Evolutionary conservation across 2,888 invertebrate species (phyloP).

Genomic region (Calliphora vomitoria): DNA sequence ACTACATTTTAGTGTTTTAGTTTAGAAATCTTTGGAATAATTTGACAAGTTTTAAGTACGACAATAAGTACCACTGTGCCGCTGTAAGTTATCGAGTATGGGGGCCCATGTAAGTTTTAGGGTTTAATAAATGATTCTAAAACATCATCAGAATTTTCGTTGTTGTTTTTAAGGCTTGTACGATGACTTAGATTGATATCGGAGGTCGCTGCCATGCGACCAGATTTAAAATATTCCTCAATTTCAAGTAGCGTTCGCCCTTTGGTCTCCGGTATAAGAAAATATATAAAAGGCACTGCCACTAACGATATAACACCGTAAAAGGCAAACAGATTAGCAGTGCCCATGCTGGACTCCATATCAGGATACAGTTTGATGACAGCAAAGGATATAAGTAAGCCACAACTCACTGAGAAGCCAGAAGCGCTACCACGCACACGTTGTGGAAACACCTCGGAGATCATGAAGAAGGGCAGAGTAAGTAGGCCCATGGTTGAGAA

Average conservation of each 20-base stretch:
- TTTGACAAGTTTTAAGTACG: conserved; percentile 57
- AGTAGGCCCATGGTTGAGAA: conserved; percentile 86
- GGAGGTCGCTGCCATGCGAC: conserved; percentile 50
- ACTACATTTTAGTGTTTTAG: conserved; percentile 51
- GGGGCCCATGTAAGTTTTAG: not conserved
- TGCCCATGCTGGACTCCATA: conserved; percentile 87
- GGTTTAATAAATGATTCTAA: conserved; percentile 67
- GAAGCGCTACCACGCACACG: conserved; percentile 88
- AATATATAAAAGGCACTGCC: conserved; percentile 87
- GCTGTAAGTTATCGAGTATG: not conserved
- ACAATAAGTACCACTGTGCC: conserved; percentile 4
- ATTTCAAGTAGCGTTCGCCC: conserved; percentile 89
- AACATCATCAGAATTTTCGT: conserved; percentile 61
- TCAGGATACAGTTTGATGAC: conserved; percentile 89
- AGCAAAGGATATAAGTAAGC: conserved; percentile 87
- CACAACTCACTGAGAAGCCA: conserved; percentile 88
- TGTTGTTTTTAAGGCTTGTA: conserved; percentile 43
- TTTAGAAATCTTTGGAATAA: conserved; percentile 58
- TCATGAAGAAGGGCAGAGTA: conserved; percentile 91
- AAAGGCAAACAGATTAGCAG: conserved; percentile 87
- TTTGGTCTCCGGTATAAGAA: conserved; percentile 89
- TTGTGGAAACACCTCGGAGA: conserved; percentile 89
- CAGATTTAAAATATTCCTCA: conserved; percentile 85
- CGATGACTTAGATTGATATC: conserved; percentile 9
- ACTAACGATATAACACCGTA: conserved; percentile 87